Percentiles rank a stretch among this genome's conserved stretches.
Conservation (phyloP, 2,797 vertebrate genomes). For the Toxotes lorentzi region DNA sequence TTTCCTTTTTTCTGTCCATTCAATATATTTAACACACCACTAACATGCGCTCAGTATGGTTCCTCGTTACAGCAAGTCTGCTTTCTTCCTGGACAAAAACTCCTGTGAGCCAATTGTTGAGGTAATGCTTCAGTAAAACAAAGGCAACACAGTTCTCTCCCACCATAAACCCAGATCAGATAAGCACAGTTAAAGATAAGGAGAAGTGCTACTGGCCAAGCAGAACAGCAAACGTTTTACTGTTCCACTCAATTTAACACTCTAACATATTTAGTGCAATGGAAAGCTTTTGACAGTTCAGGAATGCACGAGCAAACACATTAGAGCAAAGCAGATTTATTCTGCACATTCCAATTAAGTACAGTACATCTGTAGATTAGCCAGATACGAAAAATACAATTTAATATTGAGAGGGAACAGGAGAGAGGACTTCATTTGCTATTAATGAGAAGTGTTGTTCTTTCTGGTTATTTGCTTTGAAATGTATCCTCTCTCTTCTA, state of each 20-base stretch:
- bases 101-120: constrained; percentile 27
- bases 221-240: constrained; percentile 40
- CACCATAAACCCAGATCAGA: constrained; percentile 49
- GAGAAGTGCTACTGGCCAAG: constrained; percentile 55
- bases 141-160: constrained; percentile 34
- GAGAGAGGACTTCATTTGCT: constrained; percentile 17
- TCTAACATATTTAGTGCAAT: constrained; percentile 58
- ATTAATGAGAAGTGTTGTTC: constrained; percentile 16
- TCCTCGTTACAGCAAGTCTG: constrained; percentile 1
- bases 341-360: constrained; percentile 65
- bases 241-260: constrained; percentile 66
- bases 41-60: not conserved
- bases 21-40: not conserved
- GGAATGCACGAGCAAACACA: constrained; percentile 64
- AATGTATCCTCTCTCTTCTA: not conserved
- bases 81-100: constrained; percentile 21
- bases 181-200: constrained; percentile 60
- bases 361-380: constrained; percentile 60
- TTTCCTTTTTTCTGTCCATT: not conserved
- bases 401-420: constrained; percentile 29
- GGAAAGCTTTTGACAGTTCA: constrained; percentile 52
- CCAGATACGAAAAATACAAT: constrained; percentile 55
- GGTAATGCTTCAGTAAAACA: constrained; percentile 41
- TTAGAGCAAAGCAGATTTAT: constrained; percentile 56
- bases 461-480: constrained; percentile 18